Base-by-base conservation (phyloP, 1,140 invertebrate species). In the Frieseomelitta varia region DNA sequence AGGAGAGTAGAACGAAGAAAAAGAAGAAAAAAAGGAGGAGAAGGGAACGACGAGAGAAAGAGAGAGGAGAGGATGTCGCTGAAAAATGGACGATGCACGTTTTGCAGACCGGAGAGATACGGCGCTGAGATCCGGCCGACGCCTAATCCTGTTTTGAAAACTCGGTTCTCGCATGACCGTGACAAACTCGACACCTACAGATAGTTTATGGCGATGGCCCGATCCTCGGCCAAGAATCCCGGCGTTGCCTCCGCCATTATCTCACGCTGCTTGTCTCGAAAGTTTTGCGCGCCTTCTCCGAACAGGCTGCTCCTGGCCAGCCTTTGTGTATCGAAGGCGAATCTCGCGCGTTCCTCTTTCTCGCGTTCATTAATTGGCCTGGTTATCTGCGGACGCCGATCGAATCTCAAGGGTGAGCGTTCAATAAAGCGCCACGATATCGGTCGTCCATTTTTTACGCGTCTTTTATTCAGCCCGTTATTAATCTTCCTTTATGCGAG, bases 101-200 rank as follows among this genome's bases (percentile, higher is more conserved):
- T 92, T 91, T 78, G 81, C 84, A 71, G 79, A 78, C 58, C 63
- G 77, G 39, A 67, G 39, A 73, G 81, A 86, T 58, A 69, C 34
- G 79, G 78, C 68, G 78, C 61, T 34, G 74, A 87, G 90, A 92
- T 93, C 85, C 83, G 80, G 68, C 63, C 68, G 71, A 82, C 73
- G 81, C 81, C 89, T 92, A 92, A 93, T 93, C 90, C 91, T 92
- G 90, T 93, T 94, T 93, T 93, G 87, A 87, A 93, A 93, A 92
- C 87, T 92, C 79, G 85, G 83, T 90, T 47, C 88, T 91, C 90
- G 88, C 91, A 88, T 90, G 90, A 88, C 91, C 91, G 90, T 93
- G 91, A 92, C 89, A 88, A 93, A 93, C 88, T 86, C 88, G 91
- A 93, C 91, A 92, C 90, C 87, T 83, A 83, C 51, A 80, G 88